Base-by-base conservation (phyloP, 2,797 vertebrate species). In the Momotus momota region DNA sequence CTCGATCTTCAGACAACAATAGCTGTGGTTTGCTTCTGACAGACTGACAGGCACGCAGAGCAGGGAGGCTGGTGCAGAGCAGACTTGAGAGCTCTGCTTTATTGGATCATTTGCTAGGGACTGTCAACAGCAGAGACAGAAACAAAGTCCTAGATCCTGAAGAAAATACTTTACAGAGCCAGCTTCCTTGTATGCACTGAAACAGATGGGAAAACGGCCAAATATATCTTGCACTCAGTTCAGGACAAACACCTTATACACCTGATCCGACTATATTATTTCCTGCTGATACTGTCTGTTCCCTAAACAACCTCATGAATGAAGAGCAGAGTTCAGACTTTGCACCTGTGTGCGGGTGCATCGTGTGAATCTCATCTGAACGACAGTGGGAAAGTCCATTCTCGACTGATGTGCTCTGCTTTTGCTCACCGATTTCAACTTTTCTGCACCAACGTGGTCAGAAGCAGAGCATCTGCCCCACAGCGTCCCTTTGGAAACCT, bases 1-100 rank as follows among this genome's bases (percentile, higher is more conserved):
- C 33, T 60, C 1, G 0, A 2, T 5, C 9, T 54, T 31, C 38
- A 62, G 18, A 23, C 27, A 60, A 10, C 29, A 71, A 11, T 5
- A 54, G 7, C 45, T 70, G 75, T 17, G 60, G 9, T 71, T 89
- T 73, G 40, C 60, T 77, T 75, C 48, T 7, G 14, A 13, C 7
- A 57, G 60, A 33, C 19, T 13, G 12, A 26, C 13, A 25, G 48
- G 20, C 75, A 82, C 2, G 3, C 2, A 48, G 33, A 43, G 48
- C 33, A 21, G 18, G 14, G 29, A 46, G 45, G 10, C 19, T 79
- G 48, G 17, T 46, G 48, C 61, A 71, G 23, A 60, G 48, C 45
- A 38, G 25, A 31, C 54, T 3, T 38, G 22, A 64, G 2, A 58
- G 41, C 38, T 72, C 45, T 25, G 4, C 54, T 67, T 73, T 19